Base-by-base conservation (phyloP, 2,797 vertebrate species). In the Simalia tracyae region DNA sequence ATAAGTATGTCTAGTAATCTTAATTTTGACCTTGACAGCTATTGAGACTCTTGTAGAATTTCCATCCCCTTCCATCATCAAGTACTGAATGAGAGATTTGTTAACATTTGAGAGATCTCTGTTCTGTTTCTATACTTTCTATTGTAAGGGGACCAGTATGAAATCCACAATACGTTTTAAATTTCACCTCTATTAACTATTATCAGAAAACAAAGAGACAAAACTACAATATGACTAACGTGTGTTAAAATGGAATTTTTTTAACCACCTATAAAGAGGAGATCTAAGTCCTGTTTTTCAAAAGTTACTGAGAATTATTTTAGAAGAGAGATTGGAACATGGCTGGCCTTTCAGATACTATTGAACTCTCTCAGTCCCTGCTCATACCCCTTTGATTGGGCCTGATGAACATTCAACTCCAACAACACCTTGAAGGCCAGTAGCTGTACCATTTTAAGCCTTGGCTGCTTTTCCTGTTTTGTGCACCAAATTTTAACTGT, bases 401-500 rank as follows among this genome's bases (percentile, higher is more conserved):
- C 11, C 19, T 57, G n/a, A 81, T 81, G 68, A 4, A 22, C 22
- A 54, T 31, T 87, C 46, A 19, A 31, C n/a, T 89, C 19, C 28
- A 36, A n/a, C 31, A 89, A 28, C 56, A 10, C 17, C 12, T 31
- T 15, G 63, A 54, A 9, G 28, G 24, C 8, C 28, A 89, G 6
- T 59, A 36, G 42, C 63, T 46, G 11, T 17, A 60, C 15, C 12
- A 19, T 54, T 63, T 2, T 5, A 26, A 11, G 11, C 0, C 0
- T 0, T 0, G 36, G 14, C 2, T 26, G 46, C 63, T 68, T 76
- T 28, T 19, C 28, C 22, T 93, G 14, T 22, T 89, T 84, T 14
- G 0, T 85, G n/a, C 0, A 0, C 5, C 0, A 46, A 7, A 0
- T 76, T 1, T 12, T 84, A 31, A 46, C 7, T 60, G 22, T 84